Percentiles rank a stretch among this genome's conserved stretches.
Evolutionary conservation across 2,797 vertebrate genomes (phyloP).

Genomic region (Lindbergichthys nudifrons): DNA sequence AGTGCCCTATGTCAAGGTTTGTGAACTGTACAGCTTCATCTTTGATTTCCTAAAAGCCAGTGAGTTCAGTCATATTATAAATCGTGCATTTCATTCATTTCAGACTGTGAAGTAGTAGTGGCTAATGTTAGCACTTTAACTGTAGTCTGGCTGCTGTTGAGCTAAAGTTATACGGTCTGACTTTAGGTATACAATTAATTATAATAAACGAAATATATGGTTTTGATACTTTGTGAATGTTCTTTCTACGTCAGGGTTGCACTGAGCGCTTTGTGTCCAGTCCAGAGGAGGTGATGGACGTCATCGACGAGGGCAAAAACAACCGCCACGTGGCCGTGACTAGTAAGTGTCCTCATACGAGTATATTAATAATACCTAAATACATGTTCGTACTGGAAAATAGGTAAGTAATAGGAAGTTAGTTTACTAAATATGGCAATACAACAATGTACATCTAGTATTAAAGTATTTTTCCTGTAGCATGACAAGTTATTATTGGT

Average conservation of each 20-base stretch:
- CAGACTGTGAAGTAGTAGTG: too few relatives aligned
- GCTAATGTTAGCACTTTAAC: too few relatives aligned
- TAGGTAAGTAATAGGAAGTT: background rate
- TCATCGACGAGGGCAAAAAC: constrained; percentile 94
- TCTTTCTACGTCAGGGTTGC: constrained; percentile 80
- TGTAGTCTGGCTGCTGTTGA: too few relatives aligned
- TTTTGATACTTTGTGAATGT: background rate
- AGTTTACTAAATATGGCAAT: too few relatives aligned
- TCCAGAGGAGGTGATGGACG: constrained; percentile 95
- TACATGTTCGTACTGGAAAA: background rate
- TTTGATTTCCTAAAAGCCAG: background rate
- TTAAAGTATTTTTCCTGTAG: too few relatives aligned
- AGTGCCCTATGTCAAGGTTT: constrained; percentile 95
- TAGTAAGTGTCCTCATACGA: constrained; percentile 81
- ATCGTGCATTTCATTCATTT: too few relatives aligned
- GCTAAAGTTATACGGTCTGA: too few relatives aligned
- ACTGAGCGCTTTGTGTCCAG: constrained; percentile 96
- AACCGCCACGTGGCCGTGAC: constrained; percentile 94
- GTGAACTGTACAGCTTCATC: background rate
- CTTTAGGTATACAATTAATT: too few relatives aligned
- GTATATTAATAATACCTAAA: background rate
- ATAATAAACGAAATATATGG: background rate
- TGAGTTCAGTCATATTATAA: too few relatives aligned
- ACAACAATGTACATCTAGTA: too few relatives aligned
- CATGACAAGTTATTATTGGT: too few relatives aligned